These are phyloP conservation scores for Phthorimaea operculella DNA, from an alignment of 1,140 invertebrate species.

Conservation along the genomic window DNA sequence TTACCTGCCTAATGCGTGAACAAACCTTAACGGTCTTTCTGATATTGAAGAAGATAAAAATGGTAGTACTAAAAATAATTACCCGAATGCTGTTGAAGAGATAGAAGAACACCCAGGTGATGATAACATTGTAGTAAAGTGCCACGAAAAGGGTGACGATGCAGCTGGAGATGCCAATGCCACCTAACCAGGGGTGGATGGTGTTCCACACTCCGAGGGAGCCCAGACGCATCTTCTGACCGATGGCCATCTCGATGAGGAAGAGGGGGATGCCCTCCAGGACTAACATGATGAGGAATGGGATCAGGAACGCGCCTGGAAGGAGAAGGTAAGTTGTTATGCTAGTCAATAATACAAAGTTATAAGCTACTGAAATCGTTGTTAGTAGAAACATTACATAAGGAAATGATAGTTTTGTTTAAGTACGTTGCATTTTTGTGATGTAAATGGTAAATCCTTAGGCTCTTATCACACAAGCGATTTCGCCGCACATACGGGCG, in stretches of 20 bases:
- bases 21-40: too few relatives aligned
- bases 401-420: too few relatives aligned
- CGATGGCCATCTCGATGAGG: slow-evolving; percentile 93
- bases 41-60: neutral
- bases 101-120: slow-evolving; percentile 98
- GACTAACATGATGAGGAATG: slow-evolving; percentile 94
- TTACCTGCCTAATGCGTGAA: too few relatives aligned
- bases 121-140: slow-evolving; percentile 98
- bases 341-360: neutral
- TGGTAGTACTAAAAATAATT: too few relatives aligned
- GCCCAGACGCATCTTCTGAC: slow-evolving; percentile 88
- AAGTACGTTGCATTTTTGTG: too few relatives aligned
- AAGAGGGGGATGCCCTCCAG: slow-evolving; percentile 94
- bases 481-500: too few relatives aligned
- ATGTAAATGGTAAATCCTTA: too few relatives aligned
- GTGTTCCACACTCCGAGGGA: slow-evolving; percentile 94
- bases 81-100: slow-evolving; percentile 90
- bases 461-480: too few relatives aligned
- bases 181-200: slow-evolving; percentile 91
- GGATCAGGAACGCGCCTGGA: slow-evolving; percentile 96
- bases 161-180: slow-evolving; percentile 89
- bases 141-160: slow-evolving; percentile 93
- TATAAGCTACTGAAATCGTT: neutral
- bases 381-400: neutral
- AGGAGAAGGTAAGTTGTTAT: slow-evolving; percentile 15